phyloP scores from a whole-genome alignment of 2,113 vertebrate genomes.

The Ictalurus furcatus region DNA sequence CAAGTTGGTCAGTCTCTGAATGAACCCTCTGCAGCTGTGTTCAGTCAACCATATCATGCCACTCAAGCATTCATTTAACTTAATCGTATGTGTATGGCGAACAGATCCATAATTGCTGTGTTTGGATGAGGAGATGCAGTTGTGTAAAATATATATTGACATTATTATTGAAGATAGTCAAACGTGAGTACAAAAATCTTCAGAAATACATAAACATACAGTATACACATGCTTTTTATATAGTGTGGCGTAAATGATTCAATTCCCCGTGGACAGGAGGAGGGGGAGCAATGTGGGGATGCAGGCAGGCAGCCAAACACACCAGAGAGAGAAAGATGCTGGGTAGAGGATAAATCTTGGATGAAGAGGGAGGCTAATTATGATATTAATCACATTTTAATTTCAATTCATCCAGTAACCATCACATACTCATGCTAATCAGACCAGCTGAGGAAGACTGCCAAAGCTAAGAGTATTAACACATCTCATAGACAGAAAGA shows the following conservation, averaged over 20 bases:
- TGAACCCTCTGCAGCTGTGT: neutral
- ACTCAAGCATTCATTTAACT: constrained; percentile 3
- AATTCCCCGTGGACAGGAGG: constrained; percentile 23
- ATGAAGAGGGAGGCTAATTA: constrained; percentile 64
- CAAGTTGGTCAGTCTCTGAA: neutral
- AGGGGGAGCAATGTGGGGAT: constrained; percentile 11
- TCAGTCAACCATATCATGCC: neutral
- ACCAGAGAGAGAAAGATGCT: constrained; percentile 39
- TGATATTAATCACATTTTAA: constrained; percentile 69
- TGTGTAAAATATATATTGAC: neutral
- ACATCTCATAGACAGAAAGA: constrained; percentile 55
- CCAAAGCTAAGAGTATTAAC: constrained; percentile 69
- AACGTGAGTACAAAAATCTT: neutral
- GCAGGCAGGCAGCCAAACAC: constrained; percentile 54
- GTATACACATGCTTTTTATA: neutral
- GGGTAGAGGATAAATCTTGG: constrained; percentile 48
- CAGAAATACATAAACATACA: constrained; percentile 1
- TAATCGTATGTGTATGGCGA: neutral
- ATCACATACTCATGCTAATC: constrained; percentile 62
- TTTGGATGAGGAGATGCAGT: neutral
- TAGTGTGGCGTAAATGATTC: constrained; percentile 11
- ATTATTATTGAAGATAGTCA: neutral
- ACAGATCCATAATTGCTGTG: neutral
- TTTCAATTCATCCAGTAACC: constrained; percentile 68
- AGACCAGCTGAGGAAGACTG: constrained; percentile 66